These are phyloP conservation scores for Agrotis clavis DNA, from an alignment of 2,888 invertebrate species.

Conservation along the genomic window DNA sequence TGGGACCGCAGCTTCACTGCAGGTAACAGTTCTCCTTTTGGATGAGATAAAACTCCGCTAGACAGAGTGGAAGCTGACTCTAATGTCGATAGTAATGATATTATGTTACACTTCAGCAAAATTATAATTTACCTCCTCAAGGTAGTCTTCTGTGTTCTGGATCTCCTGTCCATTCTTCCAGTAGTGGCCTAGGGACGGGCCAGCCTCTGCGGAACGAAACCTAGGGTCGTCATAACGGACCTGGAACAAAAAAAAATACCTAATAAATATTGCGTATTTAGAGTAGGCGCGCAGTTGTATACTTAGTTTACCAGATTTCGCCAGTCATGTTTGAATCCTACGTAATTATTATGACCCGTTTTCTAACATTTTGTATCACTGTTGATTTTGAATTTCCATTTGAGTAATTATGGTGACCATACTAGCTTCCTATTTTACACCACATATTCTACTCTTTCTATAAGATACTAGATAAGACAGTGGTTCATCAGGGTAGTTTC, in stretches of 20 bases:
- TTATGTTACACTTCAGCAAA: background rate
- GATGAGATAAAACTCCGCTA: too few species aligned
- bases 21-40: too few species aligned
- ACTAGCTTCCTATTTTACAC: too few species aligned
- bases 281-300: background rate
- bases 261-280: background rate
- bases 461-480: too few species aligned
- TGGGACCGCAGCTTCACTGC: too few species aligned
- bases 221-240: slow-evolving; percentile 84
- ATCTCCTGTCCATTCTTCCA: slow-evolving; percentile 92
- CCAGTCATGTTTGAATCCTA: background rate
- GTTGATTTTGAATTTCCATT: too few species aligned
- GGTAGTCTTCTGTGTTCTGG: slow-evolving; percentile 92
- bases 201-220: slow-evolving; percentile 86
- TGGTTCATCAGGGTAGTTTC: too few species aligned
- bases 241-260: slow-evolving; percentile 70
- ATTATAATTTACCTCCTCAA: slow-evolving; percentile 90
- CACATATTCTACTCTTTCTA: too few species aligned
- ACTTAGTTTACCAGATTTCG: background rate
- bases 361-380: background rate
- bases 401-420: too few species aligned
- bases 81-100: too few species aligned
- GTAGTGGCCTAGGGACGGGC: slow-evolving; percentile 88
- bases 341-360: background rate
- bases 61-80: too few species aligned